Base-by-base conservation (phyloP, 2,888 invertebrate species). In the Ophonus ardosiacus region DNA sequence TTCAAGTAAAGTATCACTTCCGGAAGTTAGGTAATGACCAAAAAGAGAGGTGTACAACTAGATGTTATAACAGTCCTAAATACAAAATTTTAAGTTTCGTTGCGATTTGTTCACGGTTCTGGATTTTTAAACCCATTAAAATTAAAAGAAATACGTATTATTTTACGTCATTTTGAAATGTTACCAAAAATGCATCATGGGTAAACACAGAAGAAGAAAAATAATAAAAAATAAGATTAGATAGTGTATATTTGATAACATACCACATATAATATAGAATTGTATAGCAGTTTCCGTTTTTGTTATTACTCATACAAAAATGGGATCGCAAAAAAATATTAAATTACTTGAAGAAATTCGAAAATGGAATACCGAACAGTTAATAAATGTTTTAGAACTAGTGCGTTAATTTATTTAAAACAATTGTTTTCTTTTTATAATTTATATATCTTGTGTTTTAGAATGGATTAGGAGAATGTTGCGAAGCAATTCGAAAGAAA, bases 391-490 rank as follows among this genome's bases (percentile, higher is more conserved):
- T 31, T 85, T 87, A 65, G 86, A 86, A 84, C 43, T 59, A 38
- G 87, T 86, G 84, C 6, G 86, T 86, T 79, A 56, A 21, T n/a
- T 71, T 24, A n/a, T 18, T 18, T 17, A 65, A 51, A 40, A 68
- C 10, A 43, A 13, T 38, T 57, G 38, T 57, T 38, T 38, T 4
- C 24, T 2, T 51, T 51, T 63, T 18, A 4, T 57, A 24, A 43
- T 59, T 61, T 84, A 18, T 59, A 24, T 71, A 71, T 15, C 24
- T 31, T 38, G 21, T 31, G 6, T 86, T 86, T 65, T 79, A 87
- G 87, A 87, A 87, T 80, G 87, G 86, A 24, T 85, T 86, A 59
- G 74, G 56, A 15, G 85, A 86, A 13, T 87, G 86, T 71, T 76
- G 74, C 7, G 76, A 56, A 5, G 71, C 78, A 57, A 78, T 87